Conservation (phyloP, 1,140 invertebrate genomes). For the Cryptotermes secundus region DNA sequence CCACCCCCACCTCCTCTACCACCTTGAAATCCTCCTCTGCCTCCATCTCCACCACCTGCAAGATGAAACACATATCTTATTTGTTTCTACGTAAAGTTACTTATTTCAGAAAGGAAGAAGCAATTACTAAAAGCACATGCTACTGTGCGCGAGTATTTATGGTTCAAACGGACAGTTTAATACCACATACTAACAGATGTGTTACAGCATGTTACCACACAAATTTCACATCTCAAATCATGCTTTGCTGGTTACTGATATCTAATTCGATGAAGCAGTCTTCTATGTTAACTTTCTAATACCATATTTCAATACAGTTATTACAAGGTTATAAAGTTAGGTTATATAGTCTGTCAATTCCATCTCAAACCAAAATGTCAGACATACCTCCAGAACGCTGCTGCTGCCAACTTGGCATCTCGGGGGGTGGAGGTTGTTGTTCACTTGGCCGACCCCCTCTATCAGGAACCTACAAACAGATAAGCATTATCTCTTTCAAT, state of each 20-base stretch:
- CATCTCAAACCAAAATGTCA: not conserved
- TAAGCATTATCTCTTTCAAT: no score
- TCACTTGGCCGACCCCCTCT: slow-evolving; percentile 87
- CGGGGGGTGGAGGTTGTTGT: slow-evolving; percentile 86
- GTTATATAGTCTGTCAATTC: not conserved
- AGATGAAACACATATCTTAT: not conserved
- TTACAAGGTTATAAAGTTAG: not conserved
- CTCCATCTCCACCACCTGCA: slow-evolving; percentile 21
- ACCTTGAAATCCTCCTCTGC: slow-evolving; percentile 25
- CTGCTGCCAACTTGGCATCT: slow-evolving; percentile 93
- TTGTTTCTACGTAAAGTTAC: no score
- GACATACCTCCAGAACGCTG: slow-evolving; percentile 18
- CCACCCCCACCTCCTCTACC: not conserved
- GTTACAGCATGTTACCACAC: no score
- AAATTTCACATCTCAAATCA: no score
- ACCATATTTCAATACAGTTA: not conserved
- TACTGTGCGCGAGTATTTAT: not conserved
- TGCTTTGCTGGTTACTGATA: no score
- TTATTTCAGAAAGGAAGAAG: no score
- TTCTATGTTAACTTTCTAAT: not conserved
- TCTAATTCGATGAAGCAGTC: no score
- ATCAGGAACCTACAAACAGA: slow-evolving; percentile 67
- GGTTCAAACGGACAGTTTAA: no score
- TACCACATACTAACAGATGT: no score
- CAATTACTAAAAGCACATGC: not conserved